A percentile compares a stretch with the other conserved stretches of the same genome.
phyloP scores from a whole-genome alignment of 2,113 vertebrate genomes.

The Lepus americanus region DNA sequence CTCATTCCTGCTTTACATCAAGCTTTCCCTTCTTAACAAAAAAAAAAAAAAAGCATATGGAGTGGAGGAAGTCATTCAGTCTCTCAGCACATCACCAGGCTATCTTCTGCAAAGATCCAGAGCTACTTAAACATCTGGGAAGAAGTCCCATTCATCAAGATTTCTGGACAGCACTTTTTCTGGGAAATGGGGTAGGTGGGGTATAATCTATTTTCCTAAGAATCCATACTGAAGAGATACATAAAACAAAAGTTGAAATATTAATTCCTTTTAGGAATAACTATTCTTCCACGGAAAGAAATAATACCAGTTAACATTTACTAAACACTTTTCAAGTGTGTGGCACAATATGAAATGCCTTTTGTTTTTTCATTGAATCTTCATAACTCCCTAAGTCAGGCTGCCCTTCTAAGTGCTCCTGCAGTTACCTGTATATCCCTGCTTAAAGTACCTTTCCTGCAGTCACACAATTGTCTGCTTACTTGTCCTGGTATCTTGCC shows the following conservation, averaged over 20 bases:
- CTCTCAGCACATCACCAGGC: constrained; percentile 21
- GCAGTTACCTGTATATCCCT: neutral
- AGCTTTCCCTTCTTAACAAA: no score
- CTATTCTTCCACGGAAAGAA: neutral
- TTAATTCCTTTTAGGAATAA: constrained; percentile 55
- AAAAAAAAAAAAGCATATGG: no score
- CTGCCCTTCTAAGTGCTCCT: neutral
- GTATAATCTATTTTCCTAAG: neutral
- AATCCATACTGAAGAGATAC: neutral
- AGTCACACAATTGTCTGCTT: neutral
- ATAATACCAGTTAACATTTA: constrained; percentile 44
- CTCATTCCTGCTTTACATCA: neutral
- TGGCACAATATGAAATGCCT: neutral
- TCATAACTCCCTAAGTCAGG: neutral
- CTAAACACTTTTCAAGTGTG: constrained; percentile 5
- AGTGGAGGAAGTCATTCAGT: neutral
- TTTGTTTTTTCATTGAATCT: constrained; percentile 7
- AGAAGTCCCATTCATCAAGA: constrained; percentile 7
- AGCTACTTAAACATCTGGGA: constrained; percentile 6
- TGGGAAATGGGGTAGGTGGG: neutral
- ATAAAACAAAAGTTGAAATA: constrained; percentile 44
- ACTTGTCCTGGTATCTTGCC: constrained; percentile 52
- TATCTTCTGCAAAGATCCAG: neutral
- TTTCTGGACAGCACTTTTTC: constrained; percentile 17
- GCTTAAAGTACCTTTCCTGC: neutral